Evolutionary conservation across 1,140 invertebrate genomes (phyloP), one percentile per base, ranked within the genome.

Genomic region (Diorhabda carinulata): DNA sequence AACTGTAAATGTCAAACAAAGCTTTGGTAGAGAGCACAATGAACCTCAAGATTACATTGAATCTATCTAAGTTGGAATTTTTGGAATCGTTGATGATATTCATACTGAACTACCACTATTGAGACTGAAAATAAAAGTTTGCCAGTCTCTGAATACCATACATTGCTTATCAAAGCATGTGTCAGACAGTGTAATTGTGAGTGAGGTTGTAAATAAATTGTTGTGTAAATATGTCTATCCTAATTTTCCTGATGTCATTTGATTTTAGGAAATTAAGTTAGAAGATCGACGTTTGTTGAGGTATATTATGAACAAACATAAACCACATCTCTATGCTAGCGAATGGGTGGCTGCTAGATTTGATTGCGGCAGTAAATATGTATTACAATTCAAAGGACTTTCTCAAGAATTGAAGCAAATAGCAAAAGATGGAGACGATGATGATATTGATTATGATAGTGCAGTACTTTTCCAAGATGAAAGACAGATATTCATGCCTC

Each of bases 271-370:
- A 65, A 72, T 74, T 47, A 40, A 74, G 60, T 67, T 79, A 6
- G 45, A 52, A 5, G 63, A 72, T 40, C 77, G 76, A 68, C 72
- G 69, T 10, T 57, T 80, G 5, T 57, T 74, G 5, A 64, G 67
- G 52, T 70, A 78, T 61, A 74, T 82, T 43, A 63, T 83, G 47
- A 70, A 78, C 57, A 76, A 75, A 64, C 77, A 73, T 68, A 77
- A 78, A 68, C 80, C 80, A 2, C 61, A 72, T 57, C 77, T 83
- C 57, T 75, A 76, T 70, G 64, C 76, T 8, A 81, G 80, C 57
- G 81, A 83, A 74, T 81, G 80, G 80, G 72, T 71, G 63, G 69
- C 75, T 42, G 79, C 75, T 5, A 72, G 81, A 68, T 81, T 78
- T 76, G 81, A 82, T 71, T 82, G 81, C 74, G 76, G 73, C 44